phyloP scores from a whole-genome alignment of 2,888 invertebrate species.

The Euplexia lucipara region DNA sequence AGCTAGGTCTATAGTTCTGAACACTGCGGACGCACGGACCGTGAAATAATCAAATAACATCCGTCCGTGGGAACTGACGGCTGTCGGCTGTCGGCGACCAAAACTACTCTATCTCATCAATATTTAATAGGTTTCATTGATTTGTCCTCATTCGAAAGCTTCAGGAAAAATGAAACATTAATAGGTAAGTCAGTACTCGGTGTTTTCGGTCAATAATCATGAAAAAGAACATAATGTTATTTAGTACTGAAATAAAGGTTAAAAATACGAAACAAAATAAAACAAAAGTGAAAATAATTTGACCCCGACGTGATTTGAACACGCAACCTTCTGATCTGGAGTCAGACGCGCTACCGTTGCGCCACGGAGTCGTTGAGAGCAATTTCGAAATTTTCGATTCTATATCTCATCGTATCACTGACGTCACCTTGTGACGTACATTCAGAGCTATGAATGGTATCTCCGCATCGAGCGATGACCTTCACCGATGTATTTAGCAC shows the following conservation, averaged over 20 bases:
- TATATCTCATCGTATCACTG: constrained; percentile 43
- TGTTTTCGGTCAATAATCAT: not conserved
- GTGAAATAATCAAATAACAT: constrained; percentile 55
- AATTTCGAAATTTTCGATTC: constrained; percentile 58
- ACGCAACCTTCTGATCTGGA: constrained; percentile 99
- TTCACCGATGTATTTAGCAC: constrained; percentile 34
- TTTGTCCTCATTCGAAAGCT: not conserved
- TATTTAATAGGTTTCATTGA: constrained; percentile 24
- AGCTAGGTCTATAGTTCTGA: too few species aligned
- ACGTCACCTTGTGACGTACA: constrained; percentile 63
- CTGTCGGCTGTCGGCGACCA: not conserved
- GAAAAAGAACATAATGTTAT: not conserved
- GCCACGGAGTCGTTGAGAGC: constrained; percentile 93
- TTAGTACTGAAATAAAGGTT: not conserved
- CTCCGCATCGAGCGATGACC: constrained; percentile 26
- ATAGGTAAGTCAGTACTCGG: not conserved
- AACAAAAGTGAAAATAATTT: constrained; percentile 75
- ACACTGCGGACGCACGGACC: constrained; percentile 36
- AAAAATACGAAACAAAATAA: too few species aligned
- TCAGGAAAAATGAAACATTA: not conserved
- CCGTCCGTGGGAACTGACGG: constrained; percentile 57
- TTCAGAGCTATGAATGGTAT: constrained; percentile 24
- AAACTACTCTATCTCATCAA: constrained; percentile 1
- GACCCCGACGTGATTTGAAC: constrained; percentile 99
- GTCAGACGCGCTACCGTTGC: constrained; percentile 99